Evolutionary conservation across 1,140 invertebrate genomes (phyloP), one percentile per base, ranked within the genome.

Genomic region (Drosophila bipectinata): DNA sequence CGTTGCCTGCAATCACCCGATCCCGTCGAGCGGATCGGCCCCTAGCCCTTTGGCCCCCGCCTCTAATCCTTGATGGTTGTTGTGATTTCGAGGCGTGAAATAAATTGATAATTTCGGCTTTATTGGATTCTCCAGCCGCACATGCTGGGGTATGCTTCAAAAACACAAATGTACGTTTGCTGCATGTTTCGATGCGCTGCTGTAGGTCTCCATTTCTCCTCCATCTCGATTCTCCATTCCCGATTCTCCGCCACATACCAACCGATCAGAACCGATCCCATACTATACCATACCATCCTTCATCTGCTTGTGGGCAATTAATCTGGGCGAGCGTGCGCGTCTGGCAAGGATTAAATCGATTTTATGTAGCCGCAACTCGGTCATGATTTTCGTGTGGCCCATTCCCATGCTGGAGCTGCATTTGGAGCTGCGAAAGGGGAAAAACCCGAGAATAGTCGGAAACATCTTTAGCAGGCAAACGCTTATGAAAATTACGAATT

Each of bases 71-170:
- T 57, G 41, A 28, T 76, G 72, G 62, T 55, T 78, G 78, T 71
- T 89, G 68, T 89, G 84, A 90, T 79, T 79, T 80, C 39, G 62
- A 89, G 84, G 84, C 84, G 84, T 89, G 85, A 89, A 89, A 89
- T 89, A 89, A 90, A 89, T 90, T 85, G 84, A 89, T 89, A 89
- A 89, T 89, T 89, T 89, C 55, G 84, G 58, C 85, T 76, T 89
- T 89, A 89, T 90, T 90, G 84, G 84, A 89, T 89, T 89, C 74
- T 52, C 44, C 54, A 30, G 37, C 9, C 59, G 41, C 48, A 54
- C 80, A 84, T 37, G 34, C 34, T n/a, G 10, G 9, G 32, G 32
- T 37, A n/a, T 83, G 64, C 79, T 39, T 61, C 26, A 44, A 51
- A 37, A 48, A 64, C 51, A 64, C 47, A 34, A 67, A 28, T 28